Evolutionary conservation across 2,113 vertebrate species (phyloP).

Genomic region (Notothenia rossii): DNA sequence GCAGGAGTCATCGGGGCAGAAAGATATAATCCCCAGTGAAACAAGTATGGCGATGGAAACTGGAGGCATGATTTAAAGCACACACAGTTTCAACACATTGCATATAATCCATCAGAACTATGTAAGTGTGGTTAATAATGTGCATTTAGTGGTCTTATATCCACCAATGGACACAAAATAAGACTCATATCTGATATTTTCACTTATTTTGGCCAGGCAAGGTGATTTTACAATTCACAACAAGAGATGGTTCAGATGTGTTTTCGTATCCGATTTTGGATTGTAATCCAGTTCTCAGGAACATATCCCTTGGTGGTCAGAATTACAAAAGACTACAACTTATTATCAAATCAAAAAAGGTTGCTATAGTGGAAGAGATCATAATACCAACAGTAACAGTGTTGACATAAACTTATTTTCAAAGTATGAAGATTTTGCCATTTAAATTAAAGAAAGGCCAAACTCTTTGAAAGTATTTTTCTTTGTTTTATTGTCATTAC

Average conservation of each 20-base stretch:
- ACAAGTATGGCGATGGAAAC: background rate
- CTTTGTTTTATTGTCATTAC: conserved; percentile 59
- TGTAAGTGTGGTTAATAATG: background rate
- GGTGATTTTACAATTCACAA: background rate
- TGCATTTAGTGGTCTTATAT: background rate
- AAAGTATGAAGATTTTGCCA: background rate
- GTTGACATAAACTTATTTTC: background rate
- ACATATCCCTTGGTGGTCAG: background rate
- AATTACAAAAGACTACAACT: background rate
- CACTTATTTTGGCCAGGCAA: background rate
- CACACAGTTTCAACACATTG: background rate
- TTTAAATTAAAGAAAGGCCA: background rate
- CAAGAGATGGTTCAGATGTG: background rate
- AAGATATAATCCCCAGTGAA: background rate
- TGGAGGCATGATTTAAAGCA: background rate
- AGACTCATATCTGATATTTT: background rate
- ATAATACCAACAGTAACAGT: background rate
- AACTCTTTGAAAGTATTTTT: conserved; percentile 23
- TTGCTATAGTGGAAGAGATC: background rate
- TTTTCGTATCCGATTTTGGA: background rate
- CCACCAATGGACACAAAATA: background rate
- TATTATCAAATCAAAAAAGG: background rate
- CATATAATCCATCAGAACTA: background rate
- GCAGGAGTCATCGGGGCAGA: background rate
- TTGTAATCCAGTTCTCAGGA: background rate